phyloP scores from a whole-genome alignment of 2,797 vertebrate genomes.

The Luscinia megarhynchos region DNA sequence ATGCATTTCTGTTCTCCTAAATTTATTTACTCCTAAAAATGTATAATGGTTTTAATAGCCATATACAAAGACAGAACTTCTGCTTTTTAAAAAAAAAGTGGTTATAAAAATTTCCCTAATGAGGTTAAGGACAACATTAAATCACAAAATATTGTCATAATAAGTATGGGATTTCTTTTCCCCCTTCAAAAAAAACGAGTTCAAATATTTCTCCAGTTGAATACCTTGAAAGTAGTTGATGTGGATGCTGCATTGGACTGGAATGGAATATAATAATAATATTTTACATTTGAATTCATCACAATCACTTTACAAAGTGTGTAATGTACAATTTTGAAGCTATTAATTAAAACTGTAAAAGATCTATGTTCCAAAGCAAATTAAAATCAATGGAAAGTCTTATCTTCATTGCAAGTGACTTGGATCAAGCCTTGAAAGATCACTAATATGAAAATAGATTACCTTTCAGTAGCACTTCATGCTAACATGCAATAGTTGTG shows the following conservation, averaged over 20 bases:
- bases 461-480: background rate
- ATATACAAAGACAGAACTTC: background rate
- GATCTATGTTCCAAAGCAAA: background rate
- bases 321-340: background rate
- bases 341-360: background rate
- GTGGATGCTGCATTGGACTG: background rate
- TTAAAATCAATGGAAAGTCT: background rate
- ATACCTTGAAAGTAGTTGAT: background rate
- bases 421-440: background rate
- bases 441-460: background rate
- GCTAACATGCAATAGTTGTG: background rate
- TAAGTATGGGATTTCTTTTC: background rate
- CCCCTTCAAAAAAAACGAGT: fast-evolving
- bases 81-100: background rate
- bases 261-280: background rate
- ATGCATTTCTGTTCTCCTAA: slow-evolving; percentile 29
- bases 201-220: background rate
- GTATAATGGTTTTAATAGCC: slow-evolving; percentile 30
- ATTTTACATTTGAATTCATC: background rate
- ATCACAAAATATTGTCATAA: background rate
- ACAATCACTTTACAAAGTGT: background rate
- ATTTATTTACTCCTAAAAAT: slow-evolving; percentile 49
- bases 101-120: background rate
- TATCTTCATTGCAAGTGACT: background rate
- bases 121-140: background rate